Percentiles rank a stretch among this genome's conserved stretches.
Conservation (phyloP, 2,113 vertebrate species). For the Rissa tridactyla region DNA sequence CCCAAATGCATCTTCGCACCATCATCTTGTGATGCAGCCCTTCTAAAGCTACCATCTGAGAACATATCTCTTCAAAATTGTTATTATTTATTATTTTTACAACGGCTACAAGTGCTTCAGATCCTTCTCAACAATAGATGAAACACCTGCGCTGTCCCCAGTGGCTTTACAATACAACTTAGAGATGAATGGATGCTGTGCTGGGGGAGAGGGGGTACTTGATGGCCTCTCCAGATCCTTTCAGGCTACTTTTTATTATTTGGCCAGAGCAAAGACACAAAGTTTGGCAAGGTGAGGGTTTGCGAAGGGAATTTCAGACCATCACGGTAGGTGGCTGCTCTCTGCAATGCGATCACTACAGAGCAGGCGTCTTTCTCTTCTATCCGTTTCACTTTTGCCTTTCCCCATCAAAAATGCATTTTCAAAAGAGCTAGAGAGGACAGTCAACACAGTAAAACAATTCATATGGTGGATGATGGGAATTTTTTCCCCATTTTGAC, state of each 20-base stretch:
- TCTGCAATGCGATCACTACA: not conserved
- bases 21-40: not conserved
- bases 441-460: rapidly evolving
- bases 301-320: not conserved
- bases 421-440: not conserved
- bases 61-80: not conserved
- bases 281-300: not conserved
- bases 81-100: not conserved
- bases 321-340: rapidly evolving
- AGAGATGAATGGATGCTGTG: rapidly evolving
- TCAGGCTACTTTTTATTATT: rapidly evolving
- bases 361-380: not conserved
- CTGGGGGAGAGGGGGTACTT: rapidly evolving
- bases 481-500: not conserved
- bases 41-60: not conserved
- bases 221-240: not conserved
- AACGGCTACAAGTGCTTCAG: not conserved
- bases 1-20: not conserved
- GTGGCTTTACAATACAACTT: not conserved
- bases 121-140: not conserved
- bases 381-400: rapidly evolving
- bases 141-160: not conserved
- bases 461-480: not conserved
- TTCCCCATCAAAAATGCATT: not conserved
- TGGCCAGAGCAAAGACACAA: not conserved